phyloP scores from a whole-genome alignment of 2,888 invertebrate species.

The Cerastoderma edule region DNA sequence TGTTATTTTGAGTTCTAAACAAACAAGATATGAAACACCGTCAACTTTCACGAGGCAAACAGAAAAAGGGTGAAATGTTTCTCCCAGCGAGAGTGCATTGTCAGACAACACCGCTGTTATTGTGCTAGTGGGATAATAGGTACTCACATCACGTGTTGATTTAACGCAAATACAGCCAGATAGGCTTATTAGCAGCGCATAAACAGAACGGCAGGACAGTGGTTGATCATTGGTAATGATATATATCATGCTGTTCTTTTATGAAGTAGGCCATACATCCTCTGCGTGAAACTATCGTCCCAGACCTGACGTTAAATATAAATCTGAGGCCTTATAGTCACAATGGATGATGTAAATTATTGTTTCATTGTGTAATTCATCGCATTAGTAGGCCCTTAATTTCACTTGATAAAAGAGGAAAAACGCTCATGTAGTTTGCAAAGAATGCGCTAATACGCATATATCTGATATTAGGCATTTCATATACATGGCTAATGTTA shows the following conservation, averaged over 20 bases:
- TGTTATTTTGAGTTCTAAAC: too few relatives aligned
- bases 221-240: background rate
- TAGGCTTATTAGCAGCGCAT: constrained; percentile 4
- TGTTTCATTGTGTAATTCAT: too few relatives aligned
- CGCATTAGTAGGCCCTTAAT: too few relatives aligned
- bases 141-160: background rate
- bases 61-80: background rate
- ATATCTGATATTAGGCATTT: too few relatives aligned
- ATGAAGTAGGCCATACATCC: background rate
- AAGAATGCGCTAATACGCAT: too few relatives aligned
- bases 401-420: too few relatives aligned
- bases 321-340: too few relatives aligned
- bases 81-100: background rate
- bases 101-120: background rate
- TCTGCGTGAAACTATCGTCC: background rate
- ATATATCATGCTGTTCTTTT: background rate
- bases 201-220: background rate
- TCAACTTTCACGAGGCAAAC: background rate
- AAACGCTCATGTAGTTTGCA: too few relatives aligned
- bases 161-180: background rate
- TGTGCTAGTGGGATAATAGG: background rate
- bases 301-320: too few relatives aligned
- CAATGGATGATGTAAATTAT: too few relatives aligned
- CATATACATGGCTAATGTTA: too few relatives aligned
- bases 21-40: background rate